These are phyloP conservation scores for Myotis yumanensis DNA, from an alignment of 2,113 vertebrate species.

Conservation along the genomic window DNA sequence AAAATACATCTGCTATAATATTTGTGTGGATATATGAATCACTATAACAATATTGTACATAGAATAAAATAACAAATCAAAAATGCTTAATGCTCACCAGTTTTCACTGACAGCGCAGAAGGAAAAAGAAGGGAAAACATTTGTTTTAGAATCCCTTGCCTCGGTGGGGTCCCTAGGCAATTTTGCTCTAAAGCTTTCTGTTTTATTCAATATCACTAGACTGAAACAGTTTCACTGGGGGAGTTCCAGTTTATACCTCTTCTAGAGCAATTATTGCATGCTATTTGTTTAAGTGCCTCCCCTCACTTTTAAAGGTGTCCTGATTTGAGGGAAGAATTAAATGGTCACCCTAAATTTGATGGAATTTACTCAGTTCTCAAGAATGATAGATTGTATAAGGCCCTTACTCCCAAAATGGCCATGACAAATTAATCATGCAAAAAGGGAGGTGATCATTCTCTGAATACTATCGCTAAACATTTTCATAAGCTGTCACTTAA, in stretches of 20 bases:
- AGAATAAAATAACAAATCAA: conserved; percentile 68
- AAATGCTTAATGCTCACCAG: conserved; percentile 30
- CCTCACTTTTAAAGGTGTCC: background rate
- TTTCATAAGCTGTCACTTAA: background rate
- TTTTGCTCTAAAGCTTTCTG: conserved; percentile 8
- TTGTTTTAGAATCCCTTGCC: conserved; percentile 41
- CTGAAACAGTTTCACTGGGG: background rate
- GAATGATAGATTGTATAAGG: background rate
- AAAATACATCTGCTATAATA: conserved; percentile 63
- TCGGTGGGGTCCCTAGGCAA: background rate
- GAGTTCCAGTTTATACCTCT: background rate
- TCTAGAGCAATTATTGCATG: background rate
- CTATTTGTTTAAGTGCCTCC: background rate
- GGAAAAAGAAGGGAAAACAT: conserved; percentile 28
- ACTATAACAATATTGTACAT: conserved; percentile 70
- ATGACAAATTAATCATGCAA: background rate
- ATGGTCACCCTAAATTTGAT: background rate
- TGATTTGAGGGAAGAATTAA: background rate
- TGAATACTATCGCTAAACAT: background rate
- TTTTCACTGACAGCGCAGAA: conserved; percentile 36
- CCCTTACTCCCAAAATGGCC: background rate
- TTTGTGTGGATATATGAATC: conserved; percentile 66
- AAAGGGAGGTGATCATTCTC: background rate
- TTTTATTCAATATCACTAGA: background rate
- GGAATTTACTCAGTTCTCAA: background rate